Evolutionary conservation across 2,113 vertebrate species (phyloP).

Genomic region (Stigmatopora argus): DNA sequence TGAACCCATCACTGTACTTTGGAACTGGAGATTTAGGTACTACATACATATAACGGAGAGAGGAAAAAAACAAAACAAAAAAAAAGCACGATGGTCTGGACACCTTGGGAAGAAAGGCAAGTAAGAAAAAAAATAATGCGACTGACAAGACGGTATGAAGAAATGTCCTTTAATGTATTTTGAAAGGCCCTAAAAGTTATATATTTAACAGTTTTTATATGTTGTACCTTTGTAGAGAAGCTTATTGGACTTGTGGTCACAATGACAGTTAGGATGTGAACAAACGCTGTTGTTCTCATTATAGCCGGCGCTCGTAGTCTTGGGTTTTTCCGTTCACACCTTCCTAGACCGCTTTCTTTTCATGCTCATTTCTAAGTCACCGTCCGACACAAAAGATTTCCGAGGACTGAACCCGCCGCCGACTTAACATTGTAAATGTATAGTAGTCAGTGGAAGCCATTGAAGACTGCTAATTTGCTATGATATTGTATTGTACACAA

Average conservation of each 20-base stretch:
- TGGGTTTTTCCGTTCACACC: constrained; percentile 80
- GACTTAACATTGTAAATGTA: constrained; percentile 75
- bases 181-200: constrained; percentile 98
- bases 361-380: constrained; percentile 74
- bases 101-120: constrained; percentile 70
- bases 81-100: constrained; percentile 81
- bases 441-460: constrained; percentile 70
- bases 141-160: constrained; percentile 71
- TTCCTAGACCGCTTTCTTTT: constrained; percentile 77
- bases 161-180: constrained; percentile 99
- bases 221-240: constrained; percentile 99
- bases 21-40: constrained; percentile 67
- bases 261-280: constrained; percentile 75
- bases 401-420: constrained; percentile 58
- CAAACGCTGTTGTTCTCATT: constrained; percentile 76
- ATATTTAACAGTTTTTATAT: constrained; percentile 99
- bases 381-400: constrained; percentile 69
- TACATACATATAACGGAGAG: constrained; percentile 65
- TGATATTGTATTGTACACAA: constrained; percentile 78
- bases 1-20: constrained; percentile 86
- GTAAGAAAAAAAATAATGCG: constrained; percentile 51
- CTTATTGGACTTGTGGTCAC: constrained; percentile 92
- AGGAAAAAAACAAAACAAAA: constrained; percentile 39
- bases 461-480: constrained; percentile 76
- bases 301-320: constrained; percentile 59